Base-by-base conservation (phyloP, 2,113 vertebrate genomes). In the Brachyhypopomus occidentalis region DNA sequence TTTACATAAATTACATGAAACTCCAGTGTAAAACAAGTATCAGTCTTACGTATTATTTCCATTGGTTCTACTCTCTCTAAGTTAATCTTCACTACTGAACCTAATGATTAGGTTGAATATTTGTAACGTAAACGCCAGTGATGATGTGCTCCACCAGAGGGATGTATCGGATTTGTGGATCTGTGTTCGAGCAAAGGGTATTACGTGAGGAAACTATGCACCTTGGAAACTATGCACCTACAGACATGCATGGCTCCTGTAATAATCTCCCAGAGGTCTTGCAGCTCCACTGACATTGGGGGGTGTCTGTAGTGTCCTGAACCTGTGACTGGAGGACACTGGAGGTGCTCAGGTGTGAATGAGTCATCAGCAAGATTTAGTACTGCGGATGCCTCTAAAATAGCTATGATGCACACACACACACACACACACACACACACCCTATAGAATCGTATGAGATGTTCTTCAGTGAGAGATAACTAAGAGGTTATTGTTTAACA, bases 331-430 rank as follows among this genome's bases (percentile, higher is more conserved):
- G 19, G 20, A 41, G 34, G 66, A 70, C 20, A 41, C 66, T 41
- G 34, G 38, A 70, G 36, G 66, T 70, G 17, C 38, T 41, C 36
- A 70, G 41, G 66, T 41, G 66, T 70, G 66, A 22, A 41, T 41
- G 66, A 41, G 7, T 7, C 66, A 70, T 70, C 66, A 70, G 19
- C 3, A 70, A 38, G 66, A 41, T 70, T 70, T 70, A 70, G 20
- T 70, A 70, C 66, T 70, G 66, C 36, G 41, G 20, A 41, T 70
- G 20, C 66, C 34, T 41, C 66, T 70, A 70, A 70, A 69, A 52
- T 60, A 9, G 60, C 60, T 36, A 62, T 70, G 60, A 78, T 38
- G 73, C 66, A 79, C 45, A 75, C 80, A 80, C 86, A 82, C 86
- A 84, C 59, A 55, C 34, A 64, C 58, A 34, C 41, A 72, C 59